phyloP scores from a whole-genome alignment of 2,797 vertebrate genomes.

The Rhinichthys osculus region DNA sequence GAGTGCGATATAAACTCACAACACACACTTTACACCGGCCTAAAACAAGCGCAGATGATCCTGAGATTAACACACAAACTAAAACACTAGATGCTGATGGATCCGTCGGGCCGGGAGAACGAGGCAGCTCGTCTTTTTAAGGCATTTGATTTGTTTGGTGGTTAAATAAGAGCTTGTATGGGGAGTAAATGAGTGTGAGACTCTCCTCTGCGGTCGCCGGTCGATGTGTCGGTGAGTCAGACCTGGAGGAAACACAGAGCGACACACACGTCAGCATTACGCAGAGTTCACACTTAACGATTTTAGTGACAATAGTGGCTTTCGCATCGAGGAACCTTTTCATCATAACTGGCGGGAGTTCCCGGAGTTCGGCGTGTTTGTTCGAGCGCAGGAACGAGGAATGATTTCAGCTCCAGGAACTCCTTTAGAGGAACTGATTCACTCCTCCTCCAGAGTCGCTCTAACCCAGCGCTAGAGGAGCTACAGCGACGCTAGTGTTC shows the following conservation, averaged over 20 bases:
- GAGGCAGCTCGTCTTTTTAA: constrained; percentile 83
- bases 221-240: constrained; percentile 42
- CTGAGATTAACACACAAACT: constrained; percentile 71
- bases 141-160: constrained; percentile 80
- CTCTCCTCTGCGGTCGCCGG: constrained; percentile 36
- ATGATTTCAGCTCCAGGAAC: too few relatives aligned
- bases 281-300: too few relatives aligned
- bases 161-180: constrained; percentile 65
- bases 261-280: not conserved
- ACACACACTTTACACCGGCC: constrained; percentile 30
- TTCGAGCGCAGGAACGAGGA: too few relatives aligned
- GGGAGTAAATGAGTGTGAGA: constrained; percentile 37
- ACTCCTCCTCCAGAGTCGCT: too few relatives aligned
- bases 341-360: too few relatives aligned
- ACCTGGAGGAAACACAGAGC: constrained; percentile 74
- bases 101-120: constrained; percentile 69
- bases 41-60: constrained; percentile 64
- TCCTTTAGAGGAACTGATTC: too few relatives aligned
- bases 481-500: too few relatives aligned
- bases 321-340: too few relatives aligned
- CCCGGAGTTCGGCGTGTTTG: too few relatives aligned
- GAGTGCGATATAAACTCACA: constrained; percentile 23
- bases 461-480: too few relatives aligned
- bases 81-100: constrained; percentile 51
- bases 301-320: too few relatives aligned